Conservation (phyloP, 2,113 vertebrate genomes). For the Podiceps cristatus region DNA sequence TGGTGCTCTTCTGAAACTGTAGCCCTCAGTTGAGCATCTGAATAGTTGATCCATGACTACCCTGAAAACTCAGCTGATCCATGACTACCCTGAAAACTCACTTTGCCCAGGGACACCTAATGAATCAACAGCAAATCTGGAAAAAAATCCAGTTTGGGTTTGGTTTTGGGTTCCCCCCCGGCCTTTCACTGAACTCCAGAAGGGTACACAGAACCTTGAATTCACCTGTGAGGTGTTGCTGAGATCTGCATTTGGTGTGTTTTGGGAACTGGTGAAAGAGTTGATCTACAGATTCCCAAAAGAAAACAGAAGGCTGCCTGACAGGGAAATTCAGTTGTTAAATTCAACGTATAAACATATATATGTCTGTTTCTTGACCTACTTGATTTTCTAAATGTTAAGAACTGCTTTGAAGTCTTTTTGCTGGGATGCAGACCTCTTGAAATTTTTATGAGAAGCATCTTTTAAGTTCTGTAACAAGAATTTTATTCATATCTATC, state of each 20-base stretch:
- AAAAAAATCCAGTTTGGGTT: background rate
- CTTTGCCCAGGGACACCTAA: background rate
- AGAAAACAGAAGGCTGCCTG: background rate
- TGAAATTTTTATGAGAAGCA: slow-evolving; percentile 44
- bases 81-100: background rate
- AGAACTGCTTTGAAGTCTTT: slow-evolving; percentile 26
- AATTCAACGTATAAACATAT: background rate
- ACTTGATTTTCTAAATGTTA: slow-evolving; percentile 5
- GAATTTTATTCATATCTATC: background rate
- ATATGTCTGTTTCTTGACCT: background rate
- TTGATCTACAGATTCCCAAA: background rate
- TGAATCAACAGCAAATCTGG: background rate
- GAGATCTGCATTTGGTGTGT: background rate
- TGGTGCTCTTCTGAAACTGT: background rate
- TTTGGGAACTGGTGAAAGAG: background rate
- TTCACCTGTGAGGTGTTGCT: background rate
- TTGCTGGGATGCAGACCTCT: background rate
- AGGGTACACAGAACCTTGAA: background rate
- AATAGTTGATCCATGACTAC: background rate
- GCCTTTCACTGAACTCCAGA: background rate
- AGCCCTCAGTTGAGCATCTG: background rate
- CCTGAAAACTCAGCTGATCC: background rate
- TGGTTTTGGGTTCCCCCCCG: background rate
- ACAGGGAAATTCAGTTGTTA: background rate
- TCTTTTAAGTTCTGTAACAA: background rate